These are phyloP conservation scores for Rhimphoctona megacephalus DNA, from an alignment of 2,888 invertebrate species.

Conservation along the genomic window DNA sequence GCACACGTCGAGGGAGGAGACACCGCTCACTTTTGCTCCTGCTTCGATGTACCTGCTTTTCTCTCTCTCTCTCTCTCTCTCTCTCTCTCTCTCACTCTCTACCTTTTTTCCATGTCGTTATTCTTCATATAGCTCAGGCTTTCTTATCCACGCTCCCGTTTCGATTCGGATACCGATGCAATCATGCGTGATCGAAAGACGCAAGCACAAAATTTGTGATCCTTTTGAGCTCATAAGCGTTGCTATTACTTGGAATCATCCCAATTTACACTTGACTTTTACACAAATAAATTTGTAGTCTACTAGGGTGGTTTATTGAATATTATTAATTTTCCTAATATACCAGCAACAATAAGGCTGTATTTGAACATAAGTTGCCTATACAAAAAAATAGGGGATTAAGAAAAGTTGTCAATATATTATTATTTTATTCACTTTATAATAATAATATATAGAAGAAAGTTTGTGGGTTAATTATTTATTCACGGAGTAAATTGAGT, in stretches of 20 bases:
- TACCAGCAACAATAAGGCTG: neutral
- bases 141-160: conserved; percentile 35
- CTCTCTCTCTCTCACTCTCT: neutral
- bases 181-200: conserved; percentile 38
- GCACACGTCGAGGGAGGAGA: conserved; percentile 51
- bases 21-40: conserved; percentile 55
- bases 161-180: conserved; percentile 36
- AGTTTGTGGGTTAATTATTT: neutral
- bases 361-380: neutral
- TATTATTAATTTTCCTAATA: neutral
- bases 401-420: neutral
- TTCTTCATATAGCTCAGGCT: conserved; percentile 19
- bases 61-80: neutral
- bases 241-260: neutral
- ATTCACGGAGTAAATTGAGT: neutral
- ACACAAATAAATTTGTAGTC: neutral
- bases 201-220: conserved; percentile 46
- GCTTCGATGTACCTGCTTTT: conserved; percentile 16
- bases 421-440: neutral
- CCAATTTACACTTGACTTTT: neutral
- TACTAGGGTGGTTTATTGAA: neutral
- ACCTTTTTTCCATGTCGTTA: neutral
- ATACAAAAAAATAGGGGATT: neutral
- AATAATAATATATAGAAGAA: neutral
- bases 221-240: neutral